Base-by-base conservation (phyloP, 2,888 invertebrate species). In the Ophion slaviceki region DNA sequence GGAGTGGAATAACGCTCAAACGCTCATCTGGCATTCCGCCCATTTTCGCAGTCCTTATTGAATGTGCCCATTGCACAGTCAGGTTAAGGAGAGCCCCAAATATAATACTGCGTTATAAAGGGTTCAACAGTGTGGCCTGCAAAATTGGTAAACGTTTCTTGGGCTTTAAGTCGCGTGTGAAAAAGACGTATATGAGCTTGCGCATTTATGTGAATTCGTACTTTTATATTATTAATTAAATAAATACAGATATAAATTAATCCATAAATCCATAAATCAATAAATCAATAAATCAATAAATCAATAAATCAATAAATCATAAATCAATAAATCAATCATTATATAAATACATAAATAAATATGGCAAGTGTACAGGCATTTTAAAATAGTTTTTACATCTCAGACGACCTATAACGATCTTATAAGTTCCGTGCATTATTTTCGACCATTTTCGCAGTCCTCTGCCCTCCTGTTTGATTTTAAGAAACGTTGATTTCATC, bases 11-110 rank as follows among this genome's bases (percentile, higher is more conserved):
- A 80, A 66, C 61, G 72, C 28, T 75, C 64, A 66, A 57, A 84
- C 47, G 47, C 53, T 78, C 62, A 70, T 82, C 64, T 79, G 85
- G 82, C 78, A 82, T 85, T 82, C 85, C 85, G 82, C 85, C 85
- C 85, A 78, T 85, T 82, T 82, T 62, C 64, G 45, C 70, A n/a
- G 71, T 32, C 70, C 78, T 40, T 20, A 8, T 32, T 70, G 74
- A 53, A 53, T 53, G 53, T 14, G 53, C 53, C 53, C 14, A 53
- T 53, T 17, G 53, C 53, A 53, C 17, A 53, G 17, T 3, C 53
- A 14, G 17, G 14, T 53, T 53, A 53, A 17, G 17, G 53, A 2
- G 17, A 53, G 53, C 14, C 4, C 53, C 14, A 17, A 53, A 53
- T 62, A 70, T 57, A 80, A 72, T 80, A 80, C 62, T 40, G 59